A percentile compares a stretch with the other conserved stretches of the same genome.
phyloP scores from a whole-genome alignment of 1,140 invertebrate genomes.

The Plectrocnemia conspersa region DNA sequence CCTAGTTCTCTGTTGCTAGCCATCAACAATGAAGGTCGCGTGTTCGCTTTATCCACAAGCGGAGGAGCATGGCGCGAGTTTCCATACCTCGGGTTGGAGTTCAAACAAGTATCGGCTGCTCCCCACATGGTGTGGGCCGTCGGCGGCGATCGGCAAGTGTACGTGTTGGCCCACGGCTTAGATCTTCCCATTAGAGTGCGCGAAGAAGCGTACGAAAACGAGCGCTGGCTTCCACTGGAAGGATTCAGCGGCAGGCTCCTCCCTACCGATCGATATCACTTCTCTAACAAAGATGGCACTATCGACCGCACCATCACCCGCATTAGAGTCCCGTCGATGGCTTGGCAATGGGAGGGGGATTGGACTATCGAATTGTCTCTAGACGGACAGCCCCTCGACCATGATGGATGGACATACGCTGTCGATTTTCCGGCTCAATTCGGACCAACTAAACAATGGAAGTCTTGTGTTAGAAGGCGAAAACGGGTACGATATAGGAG shows the following conservation, averaged over 20 bases:
- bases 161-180: slow-evolving; percentile 80
- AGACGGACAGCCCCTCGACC: slow-evolving; percentile 78
- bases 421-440: slow-evolving; percentile 88
- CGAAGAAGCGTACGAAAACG: slow-evolving; percentile 90
- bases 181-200: slow-evolving; percentile 86
- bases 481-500: slow-evolving; percentile 84
- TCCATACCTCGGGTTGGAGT: slow-evolving; percentile 76
- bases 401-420: slow-evolving; percentile 93
- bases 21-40: slow-evolving; percentile 80
- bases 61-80: slow-evolving; percentile 79
- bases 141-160: slow-evolving; percentile 85
- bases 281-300: slow-evolving; percentile 78
- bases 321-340: slow-evolving; percentile 81
- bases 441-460: slow-evolving; percentile 78
- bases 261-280: slow-evolving; percentile 80
- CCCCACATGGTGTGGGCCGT: slow-evolving; percentile 86
- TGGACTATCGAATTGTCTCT: slow-evolving; percentile 86
- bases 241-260: slow-evolving; percentile 77
- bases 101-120: slow-evolving; percentile 79
- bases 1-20: slow-evolving; percentile 76
- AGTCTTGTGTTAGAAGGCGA: slow-evolving; percentile 81
- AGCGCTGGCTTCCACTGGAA: slow-evolving; percentile 87
- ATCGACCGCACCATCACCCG: slow-evolving; percentile 70
- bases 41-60: slow-evolving; percentile 74
- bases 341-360: slow-evolving; percentile 91